phyloP scores from a whole-genome alignment of 2,888 invertebrate species.

The Cephus nigrinus region DNA sequence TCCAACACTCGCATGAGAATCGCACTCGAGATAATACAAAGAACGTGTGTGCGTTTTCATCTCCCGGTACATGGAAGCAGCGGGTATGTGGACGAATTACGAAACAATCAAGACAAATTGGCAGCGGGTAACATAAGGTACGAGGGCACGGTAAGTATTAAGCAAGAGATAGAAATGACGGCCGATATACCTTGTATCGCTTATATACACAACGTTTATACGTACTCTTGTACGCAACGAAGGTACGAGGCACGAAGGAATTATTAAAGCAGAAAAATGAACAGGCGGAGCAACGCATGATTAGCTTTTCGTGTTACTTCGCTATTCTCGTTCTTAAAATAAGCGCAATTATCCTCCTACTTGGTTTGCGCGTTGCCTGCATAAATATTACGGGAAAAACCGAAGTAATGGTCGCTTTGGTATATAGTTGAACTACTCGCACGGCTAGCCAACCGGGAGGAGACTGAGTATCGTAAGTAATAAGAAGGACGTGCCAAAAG shows the following conservation, averaged over 20 bases:
- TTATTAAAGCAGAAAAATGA: constrained; percentile 31
- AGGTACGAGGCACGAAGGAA: constrained; percentile 23
- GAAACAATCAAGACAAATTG: constrained; percentile 44
- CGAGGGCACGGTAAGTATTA: not conserved
- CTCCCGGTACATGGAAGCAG: constrained; percentile 3
- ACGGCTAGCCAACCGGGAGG: not conserved
- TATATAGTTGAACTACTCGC: not conserved
- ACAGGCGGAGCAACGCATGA: constrained; percentile 43
- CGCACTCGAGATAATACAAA: not conserved
- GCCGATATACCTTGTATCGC: not conserved
- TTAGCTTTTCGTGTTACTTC: constrained; percentile 43
- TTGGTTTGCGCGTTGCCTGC: constrained; percentile 23
- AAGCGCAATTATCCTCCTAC: constrained; percentile 49
- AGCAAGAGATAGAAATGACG: not conserved
- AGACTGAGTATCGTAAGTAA: not conserved
- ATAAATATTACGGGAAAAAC: not conserved
- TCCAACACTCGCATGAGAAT: not conserved
- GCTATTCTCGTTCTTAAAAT: constrained; percentile 38
- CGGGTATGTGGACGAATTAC: constrained; percentile 37
- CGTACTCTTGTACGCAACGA: not conserved
- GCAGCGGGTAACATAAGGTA: constrained; percentile 18
- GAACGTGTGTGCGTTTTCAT: not conserved
- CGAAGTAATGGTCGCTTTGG: not conserved
- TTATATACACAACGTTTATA: not conserved
- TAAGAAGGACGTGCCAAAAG: constrained; percentile 42